Base-by-base conservation (phyloP, 2,888 invertebrate species). In the Apoderus coryli region DNA sequence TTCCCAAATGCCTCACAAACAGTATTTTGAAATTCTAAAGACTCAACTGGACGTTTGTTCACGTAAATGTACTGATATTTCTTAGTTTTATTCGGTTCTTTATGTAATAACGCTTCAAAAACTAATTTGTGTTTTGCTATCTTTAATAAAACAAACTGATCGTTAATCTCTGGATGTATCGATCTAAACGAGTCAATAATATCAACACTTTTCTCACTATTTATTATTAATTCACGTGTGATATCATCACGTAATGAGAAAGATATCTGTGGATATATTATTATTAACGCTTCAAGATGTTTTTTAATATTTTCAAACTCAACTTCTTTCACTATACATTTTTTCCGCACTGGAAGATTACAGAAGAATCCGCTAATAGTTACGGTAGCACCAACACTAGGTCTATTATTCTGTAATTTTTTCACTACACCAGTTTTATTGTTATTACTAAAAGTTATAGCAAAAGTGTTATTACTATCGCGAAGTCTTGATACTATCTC, bases 371-470 rank as follows among this genome's bases (percentile, higher is more conserved):
- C 71, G 44, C 65, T 64, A 24, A 80, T 60, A 28, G 73, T 72
- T 6, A 82, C 66, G 6, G 81, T 81, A 1, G 80, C 80, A 31
- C 84, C 84, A 38, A 56, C 57, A 23, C 72, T 69, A 4, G 77
- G 72, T 41, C 79, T 63, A 12, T 44, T 43, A 27, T 56, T 47
- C 19, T 44, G 47, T 40, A 49, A 37, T 14, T 10, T 6, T 19
- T n/a, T 5, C 19, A 37, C 35, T n/a, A 65, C 48, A 13, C 36
- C 27, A 14, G 28, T 29, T 29, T 33, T 39, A 13, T 31, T 33
- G 13, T 38, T 35, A 25, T 55, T 49, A 27, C 56, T 46, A 41
- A 61, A 60, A 1, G 65, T 67, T 47, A 67, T 61, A 11, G 55
- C 53, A 54, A 65, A 74, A 0, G 78, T 76, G 31, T 65, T 54